These are phyloP conservation scores for Phaonia tiefii DNA, from an alignment of 2,888 invertebrate genomes.

Conservation along the genomic window DNA sequence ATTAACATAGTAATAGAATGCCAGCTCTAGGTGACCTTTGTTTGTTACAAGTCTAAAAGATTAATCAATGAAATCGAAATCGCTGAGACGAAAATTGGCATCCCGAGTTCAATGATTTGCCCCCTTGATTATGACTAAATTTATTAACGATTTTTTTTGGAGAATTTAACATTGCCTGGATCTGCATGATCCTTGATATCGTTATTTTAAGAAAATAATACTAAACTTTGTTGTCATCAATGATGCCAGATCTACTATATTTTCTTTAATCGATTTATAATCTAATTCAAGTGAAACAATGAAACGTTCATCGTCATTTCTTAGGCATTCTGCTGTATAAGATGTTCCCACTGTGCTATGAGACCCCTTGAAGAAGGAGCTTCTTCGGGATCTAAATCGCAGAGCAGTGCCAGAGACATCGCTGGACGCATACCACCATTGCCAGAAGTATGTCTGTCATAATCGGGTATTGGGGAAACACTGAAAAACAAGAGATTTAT, in stretches of 20 bases:
- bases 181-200: background rate
- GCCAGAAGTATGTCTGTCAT: conserved; percentile 65
- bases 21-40: conserved; percentile 5
- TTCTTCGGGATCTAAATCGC: conserved; percentile 85
- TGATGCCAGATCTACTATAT: conserved; percentile 41
- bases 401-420: conserved; percentile 85
- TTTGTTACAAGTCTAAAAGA: background rate
- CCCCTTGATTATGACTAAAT: conserved; percentile 49
- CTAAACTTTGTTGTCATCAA: conserved; percentile 26
- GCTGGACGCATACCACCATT: conserved; percentile 84
- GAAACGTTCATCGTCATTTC: conserved; percentile 5
- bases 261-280: background rate
- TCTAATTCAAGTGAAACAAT: background rate
- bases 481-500: conserved; percentile 63
- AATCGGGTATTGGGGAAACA: conserved; percentile 75
- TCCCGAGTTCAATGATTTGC: no score
- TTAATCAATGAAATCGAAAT: background rate
- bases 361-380: conserved; percentile 87
- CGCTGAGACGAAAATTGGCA: background rate
- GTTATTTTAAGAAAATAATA: conserved; percentile 20
- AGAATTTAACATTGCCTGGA: background rate
- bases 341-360: conserved; percentile 91
- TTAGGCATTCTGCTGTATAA: conserved; percentile 81
- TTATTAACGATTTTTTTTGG: conserved; percentile 13
- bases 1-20: conserved; percentile 18